These are phyloP conservation scores for Progne subis DNA, from an alignment of 2,113 vertebrate genomes.

Conservation along the genomic window DNA sequence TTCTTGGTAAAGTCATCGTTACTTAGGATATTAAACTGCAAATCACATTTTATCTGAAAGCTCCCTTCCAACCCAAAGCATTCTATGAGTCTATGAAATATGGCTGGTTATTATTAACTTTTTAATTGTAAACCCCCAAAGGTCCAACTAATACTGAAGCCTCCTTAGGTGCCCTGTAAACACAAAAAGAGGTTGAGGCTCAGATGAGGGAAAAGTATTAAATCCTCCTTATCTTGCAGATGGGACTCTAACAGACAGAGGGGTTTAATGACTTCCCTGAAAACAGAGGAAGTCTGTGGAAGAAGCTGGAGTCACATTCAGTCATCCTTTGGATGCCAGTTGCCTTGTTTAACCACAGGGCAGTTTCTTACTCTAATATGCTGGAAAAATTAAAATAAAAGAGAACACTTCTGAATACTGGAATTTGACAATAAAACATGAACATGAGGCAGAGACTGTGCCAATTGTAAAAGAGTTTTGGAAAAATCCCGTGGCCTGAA, in stretches of 20 bases:
- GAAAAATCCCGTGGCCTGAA: conserved; percentile 33
- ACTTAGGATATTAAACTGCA: conserved; percentile 44
- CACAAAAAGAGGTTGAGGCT: neutral
- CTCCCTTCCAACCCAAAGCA: neutral
- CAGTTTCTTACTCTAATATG: conserved; percentile 25
- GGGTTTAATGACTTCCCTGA: neutral
- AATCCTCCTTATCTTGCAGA: neutral
- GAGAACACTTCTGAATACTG: conserved; percentile 22
- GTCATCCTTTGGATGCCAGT: neutral
- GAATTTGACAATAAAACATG: conserved; percentile 7
- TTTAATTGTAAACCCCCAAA: conserved; percentile 16
- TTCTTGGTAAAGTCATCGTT: conserved; percentile 53
- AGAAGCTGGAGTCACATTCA: neutral
- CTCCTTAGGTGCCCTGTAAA: neutral
- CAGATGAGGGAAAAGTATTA: neutral
- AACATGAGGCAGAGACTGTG: conserved; percentile 10
- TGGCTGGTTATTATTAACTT: conserved; percentile 41
- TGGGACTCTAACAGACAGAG: neutral
- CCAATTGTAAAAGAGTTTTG: conserved; percentile 32
- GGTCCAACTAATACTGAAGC: neutral
- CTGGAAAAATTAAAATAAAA: conserved; percentile 37
- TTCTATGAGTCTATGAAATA: neutral
- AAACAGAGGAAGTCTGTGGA: conserved; percentile 22
- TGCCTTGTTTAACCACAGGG: conserved; percentile 16
- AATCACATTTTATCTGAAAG: conserved; percentile 41